Evolutionary conservation across 2,797 vertebrate genomes (phyloP), one percentile per base, ranked within the genome.

Genomic region (Gallinago stenura): DNA sequence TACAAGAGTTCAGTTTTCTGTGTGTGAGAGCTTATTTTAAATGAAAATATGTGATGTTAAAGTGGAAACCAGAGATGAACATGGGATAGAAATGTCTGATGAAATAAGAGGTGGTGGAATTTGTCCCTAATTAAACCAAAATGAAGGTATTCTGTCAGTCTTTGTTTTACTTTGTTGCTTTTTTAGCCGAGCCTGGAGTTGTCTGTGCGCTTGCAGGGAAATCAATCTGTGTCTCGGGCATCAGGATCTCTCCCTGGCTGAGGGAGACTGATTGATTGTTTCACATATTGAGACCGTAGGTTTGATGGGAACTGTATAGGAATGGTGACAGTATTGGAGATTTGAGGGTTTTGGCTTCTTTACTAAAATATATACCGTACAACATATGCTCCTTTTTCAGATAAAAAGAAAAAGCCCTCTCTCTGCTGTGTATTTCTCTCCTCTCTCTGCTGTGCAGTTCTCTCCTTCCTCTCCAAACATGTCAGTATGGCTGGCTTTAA

Each of bases 221-320:
- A 94, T 91, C 69, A 90, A 50, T 90, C 73, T 88, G 25, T 5
- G 58, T 73, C 76, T 86, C 54, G 57, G 69, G 82, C 89, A 90
- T 50, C 6, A 5, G 26, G 61, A 57, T 89, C 37, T 83, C 70
- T 87, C 76, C 53, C 21, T 46, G 26, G 25, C 66, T 61, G 4
- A 45, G 31, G 41, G 56, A 89, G 48, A 8, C 66, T 90, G 86
- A 91, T 90, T 48, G 85, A 93, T 95, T 76, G 83, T 58, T 89
- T 94, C 62, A 35, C 26, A 35, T 95, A 91, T 66, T 89, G 88
- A 89, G 83, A 64, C 53, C 22, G 66, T 25, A 56, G 25, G 56
- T 78, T 95, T 85, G 18, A 71, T 73, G 51, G 19, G 33, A 86
- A 50, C 26, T 33, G 53, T 46, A 8, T 21, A 57, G 33, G 17